Base-by-base conservation (phyloP, 2,888 invertebrate genomes). In the Ophioninae sp. region DNA sequence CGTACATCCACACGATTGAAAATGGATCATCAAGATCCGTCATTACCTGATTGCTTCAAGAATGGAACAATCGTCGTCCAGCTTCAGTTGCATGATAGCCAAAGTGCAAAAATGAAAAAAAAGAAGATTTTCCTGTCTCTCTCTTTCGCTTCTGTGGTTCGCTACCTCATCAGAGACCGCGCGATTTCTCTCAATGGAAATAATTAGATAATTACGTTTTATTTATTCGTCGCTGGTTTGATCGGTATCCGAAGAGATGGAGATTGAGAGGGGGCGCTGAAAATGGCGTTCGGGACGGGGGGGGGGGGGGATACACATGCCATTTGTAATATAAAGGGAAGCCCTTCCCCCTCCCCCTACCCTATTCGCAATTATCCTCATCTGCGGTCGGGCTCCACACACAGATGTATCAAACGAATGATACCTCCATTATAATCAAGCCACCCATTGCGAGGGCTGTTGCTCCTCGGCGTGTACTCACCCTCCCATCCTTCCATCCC, bases 381-480 rank as follows among this genome's bases (percentile, higher is more conserved):
- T 76, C 58, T n/a, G 88, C 76, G 82, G 68, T 81, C 81, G 79
- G 87, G 86, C 87, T 89, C 89, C 88, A 88, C 88, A 75, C 56
- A 74, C 37, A 67, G 30, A 65, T 78, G 41, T 88, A 87, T 88
- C 86, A 88, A 87, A 87, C 84, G 87, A 91, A 92, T 92, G 92
- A 92, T 92, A 91, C 90, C 91, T 91, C 91, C 89, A 92, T 92
- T 92, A 92, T 90, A 92, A 92, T 92, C 90, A 91, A 92, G 89
- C 91, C 91, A 91, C 90, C 91, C 91, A 92, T 91, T 90, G 91
- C 90, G 91, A 88, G 83, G 85, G 83, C 72, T 71, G 74, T 67
- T 79, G 72, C 71, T 68, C 22, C 75, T 75, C 82, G 51, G 20
- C 8, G 74, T 56, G 20, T 39, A 22, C 86, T 77, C 81, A 63